A percentile compares a stretch with the other conserved stretches of the same genome.
These are phyloP conservation scores for Sebastes steindachneri DNA, from an alignment of 2,797 vertebrate species.

Conservation along the genomic window DNA sequence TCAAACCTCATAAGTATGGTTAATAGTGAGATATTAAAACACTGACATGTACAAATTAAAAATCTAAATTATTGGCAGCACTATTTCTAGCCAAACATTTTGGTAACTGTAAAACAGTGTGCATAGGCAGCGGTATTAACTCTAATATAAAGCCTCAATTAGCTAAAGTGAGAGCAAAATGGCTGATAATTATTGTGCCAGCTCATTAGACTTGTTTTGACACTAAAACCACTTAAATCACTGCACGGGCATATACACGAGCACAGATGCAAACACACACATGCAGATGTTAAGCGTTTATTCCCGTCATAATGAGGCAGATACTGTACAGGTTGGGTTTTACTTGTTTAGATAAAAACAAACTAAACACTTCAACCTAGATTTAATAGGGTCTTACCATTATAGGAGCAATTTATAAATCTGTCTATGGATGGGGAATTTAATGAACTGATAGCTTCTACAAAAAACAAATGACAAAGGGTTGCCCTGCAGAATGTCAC, in stretches of 20 bases:
- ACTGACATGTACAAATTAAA: constrained; percentile 73
- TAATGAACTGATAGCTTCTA: constrained; percentile 21
- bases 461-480: constrained; percentile 29
- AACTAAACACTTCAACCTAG: constrained; percentile 63
- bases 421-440: constrained; percentile 6
- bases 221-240: constrained; percentile 78
- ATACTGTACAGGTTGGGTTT: constrained; percentile 75
- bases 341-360: constrained; percentile 67
- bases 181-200: constrained; percentile 80
- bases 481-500: background rate
- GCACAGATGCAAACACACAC: constrained; percentile 63
- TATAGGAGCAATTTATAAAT: constrained; percentile 39
- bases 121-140: constrained; percentile 63
- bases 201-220: constrained; percentile 80
- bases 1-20: constrained; percentile 73
- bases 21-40: constrained; percentile 75
- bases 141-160: constrained; percentile 77
- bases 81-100: constrained; percentile 66
- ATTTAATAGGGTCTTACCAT: constrained; percentile 62
- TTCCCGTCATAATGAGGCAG: constrained; percentile 75
- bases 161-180: constrained; percentile 77
- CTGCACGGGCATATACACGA: constrained; percentile 48
- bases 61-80: constrained; percentile 67
- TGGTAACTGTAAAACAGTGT: constrained; percentile 60
- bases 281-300: constrained; percentile 74